Base-by-base conservation (phyloP, 2,888 invertebrate species). In the Agrochola macilenta region DNA sequence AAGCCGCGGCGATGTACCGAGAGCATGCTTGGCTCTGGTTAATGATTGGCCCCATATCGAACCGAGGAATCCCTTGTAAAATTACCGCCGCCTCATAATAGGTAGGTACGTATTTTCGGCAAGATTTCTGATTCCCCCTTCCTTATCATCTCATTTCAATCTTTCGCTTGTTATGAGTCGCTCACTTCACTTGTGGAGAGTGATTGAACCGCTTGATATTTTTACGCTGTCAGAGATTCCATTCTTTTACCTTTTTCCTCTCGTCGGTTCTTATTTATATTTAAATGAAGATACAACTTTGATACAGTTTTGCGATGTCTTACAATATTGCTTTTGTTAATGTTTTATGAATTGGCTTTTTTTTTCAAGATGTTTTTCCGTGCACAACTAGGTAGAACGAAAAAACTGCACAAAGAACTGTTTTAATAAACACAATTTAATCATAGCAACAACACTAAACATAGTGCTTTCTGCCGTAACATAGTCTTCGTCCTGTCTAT, bases 1-100 rank as follows among this genome's bases (percentile, higher is more conserved):
- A 94, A 92, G 91, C 91, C 92, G 89, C 90, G 89, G 90, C 91
- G 91, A 88, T 92, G 93, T 92, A 93, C 91, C 88, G 91, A 90
- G 91, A 90, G 91, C 78, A 81, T 83, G 88, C 91, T 87, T 87
- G 91, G 89, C 90, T 87, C 90, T 88, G 89, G 89, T 93, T 95
- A 96, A 96, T 96, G 94, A 96, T 95, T 95, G 95, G 93, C 92
- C 92, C 93, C 95, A 95, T 96, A 96, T 96, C 96, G 93, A 94
- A 93, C 92, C 87, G 83, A 91, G 90, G 94, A 95, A 96, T 96
- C 95, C 95, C 95, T 96, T 95, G 91, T 91, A 94, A 95, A 95
- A 96, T 96, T 94, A 96, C 96, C 95, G 95, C 93, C 91, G 95
- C 92, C 90, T 93, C 90, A 92, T 96, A 96, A 95, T 95, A 94